A percentile compares a stretch with the other conserved stretches of the same genome.
These are phyloP conservation scores for Microplitis demolitor DNA, from an alignment of 1,140 invertebrate species.

Conservation along the genomic window DNA sequence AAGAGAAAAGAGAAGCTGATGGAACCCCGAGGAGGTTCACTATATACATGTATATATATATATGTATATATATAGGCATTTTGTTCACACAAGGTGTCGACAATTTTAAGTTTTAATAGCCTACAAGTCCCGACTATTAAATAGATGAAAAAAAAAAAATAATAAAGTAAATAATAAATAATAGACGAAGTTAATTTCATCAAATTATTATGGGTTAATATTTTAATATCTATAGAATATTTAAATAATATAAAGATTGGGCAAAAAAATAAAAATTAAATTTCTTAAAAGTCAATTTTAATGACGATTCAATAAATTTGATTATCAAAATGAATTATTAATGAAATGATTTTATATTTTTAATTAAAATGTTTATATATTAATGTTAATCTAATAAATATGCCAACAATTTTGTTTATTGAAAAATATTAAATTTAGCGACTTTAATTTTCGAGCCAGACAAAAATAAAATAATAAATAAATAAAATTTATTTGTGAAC, in stretches of 20 bases:
- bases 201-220: background rate
- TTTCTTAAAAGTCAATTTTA: background rate
- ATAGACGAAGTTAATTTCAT: background rate
- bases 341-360: background rate
- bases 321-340: background rate
- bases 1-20: background rate
- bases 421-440: too few species aligned
- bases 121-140: background rate
- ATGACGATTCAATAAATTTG: background rate
- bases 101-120: slow-evolving; percentile 9
- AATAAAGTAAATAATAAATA: background rate
- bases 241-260: background rate
- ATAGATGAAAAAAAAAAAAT: background rate
- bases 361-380: too few species aligned
- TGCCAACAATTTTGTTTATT: too few species aligned
- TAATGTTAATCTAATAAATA: too few species aligned
- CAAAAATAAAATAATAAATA: background rate
- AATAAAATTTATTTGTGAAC: background rate
- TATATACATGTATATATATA: background rate
- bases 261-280: background rate
- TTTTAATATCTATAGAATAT: background rate
- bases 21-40: background rate
- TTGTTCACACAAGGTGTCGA: slow-evolving; percentile 21
- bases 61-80: slow-evolving; percentile 1
- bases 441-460: too few species aligned